A percentile compares a stretch with the other conserved stretches of the same genome.
Evolutionary conservation across 37 sponge, comb jelly and placozoan species (phyloP).

Genomic region (Halichondria panicea): DNA sequence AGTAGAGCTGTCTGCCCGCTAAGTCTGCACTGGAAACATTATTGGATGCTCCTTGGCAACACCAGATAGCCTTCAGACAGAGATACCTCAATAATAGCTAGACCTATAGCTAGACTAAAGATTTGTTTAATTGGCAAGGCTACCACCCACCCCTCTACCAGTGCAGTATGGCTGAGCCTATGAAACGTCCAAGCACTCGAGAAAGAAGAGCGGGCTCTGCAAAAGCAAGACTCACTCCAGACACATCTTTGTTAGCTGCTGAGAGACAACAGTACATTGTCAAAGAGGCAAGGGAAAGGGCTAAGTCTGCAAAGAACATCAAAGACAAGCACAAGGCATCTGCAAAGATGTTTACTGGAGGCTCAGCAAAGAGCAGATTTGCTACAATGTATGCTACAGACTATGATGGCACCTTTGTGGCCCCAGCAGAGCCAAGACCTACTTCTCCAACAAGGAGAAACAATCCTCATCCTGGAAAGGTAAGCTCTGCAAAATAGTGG

Average conservation of each 20-base stretch:
- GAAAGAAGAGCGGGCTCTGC: conserved; percentile 44
- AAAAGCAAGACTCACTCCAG: conserved; percentile 52
- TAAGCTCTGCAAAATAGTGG: conserved; percentile 13
- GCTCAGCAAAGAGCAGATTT: conserved; percentile 31
- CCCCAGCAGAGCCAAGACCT: conserved; percentile 58
- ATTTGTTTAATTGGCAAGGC: too few relatives aligned
- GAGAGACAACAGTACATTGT: not conserved
- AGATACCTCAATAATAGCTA: too few relatives aligned
- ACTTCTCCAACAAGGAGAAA: conserved; percentile 79
- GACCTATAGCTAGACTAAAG: too few relatives aligned
- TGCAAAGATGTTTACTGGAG: conserved; percentile 36
- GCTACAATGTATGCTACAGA: conserved; percentile 53
- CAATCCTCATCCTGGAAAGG: conserved; percentile 76
- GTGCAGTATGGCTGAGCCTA: not conserved
- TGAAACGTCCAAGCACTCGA: not conserved
- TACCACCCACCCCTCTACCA: too few relatives aligned
- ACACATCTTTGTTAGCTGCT: not conserved
- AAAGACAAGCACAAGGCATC: conserved; percentile 54
- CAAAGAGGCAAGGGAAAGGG: conserved; percentile 40
- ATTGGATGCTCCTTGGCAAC: too few relatives aligned
- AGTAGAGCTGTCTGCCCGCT: too few relatives aligned
- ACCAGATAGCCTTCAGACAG: too few relatives aligned
- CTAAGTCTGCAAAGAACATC: conserved; percentile 49
- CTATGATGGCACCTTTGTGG: conserved; percentile 46
- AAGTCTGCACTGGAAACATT: too few relatives aligned